A percentile compares a stretch with the other conserved stretches of the same genome.
phyloP scores from a whole-genome alignment of 1,140 invertebrate species.

The Stegodyphus dumicola region DNA sequence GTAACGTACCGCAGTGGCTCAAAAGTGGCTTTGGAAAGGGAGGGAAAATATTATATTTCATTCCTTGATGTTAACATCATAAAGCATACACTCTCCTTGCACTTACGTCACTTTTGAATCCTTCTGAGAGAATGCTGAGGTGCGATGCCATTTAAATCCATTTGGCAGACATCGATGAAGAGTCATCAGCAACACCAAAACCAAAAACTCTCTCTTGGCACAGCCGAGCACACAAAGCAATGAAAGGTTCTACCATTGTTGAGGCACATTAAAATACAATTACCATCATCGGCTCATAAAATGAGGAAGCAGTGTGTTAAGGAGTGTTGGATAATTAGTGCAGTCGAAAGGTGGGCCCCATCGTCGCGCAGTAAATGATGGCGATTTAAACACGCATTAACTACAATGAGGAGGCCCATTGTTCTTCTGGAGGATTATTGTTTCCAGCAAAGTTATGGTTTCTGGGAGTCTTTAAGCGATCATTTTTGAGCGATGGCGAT shows the following conservation, averaged over 20 bases:
- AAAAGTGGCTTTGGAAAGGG: too few species aligned
- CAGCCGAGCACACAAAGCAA: neutral
- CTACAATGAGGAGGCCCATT: slow-evolving; percentile 31
- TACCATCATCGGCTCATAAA: slow-evolving; percentile 54
- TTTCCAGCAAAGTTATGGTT: slow-evolving; percentile 32
- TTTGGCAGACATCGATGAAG: too few species aligned
- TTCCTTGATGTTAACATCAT: too few species aligned
- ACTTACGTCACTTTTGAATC: neutral
- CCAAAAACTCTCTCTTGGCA: neutral
- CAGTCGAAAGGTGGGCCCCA: slow-evolving; percentile 46
- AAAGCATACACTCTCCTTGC: neutral
- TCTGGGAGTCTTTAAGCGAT: slow-evolving; percentile 39
- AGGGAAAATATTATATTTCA: too few species aligned
- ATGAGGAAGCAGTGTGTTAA: slow-evolving; percentile 25
- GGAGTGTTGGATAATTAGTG: slow-evolving; percentile 53
- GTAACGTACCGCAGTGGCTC: too few species aligned
- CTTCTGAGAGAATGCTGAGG: too few species aligned
- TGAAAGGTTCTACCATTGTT: slow-evolving; percentile 45
- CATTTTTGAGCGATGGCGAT: slow-evolving; percentile 55
- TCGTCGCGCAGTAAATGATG: slow-evolving; percentile 55
- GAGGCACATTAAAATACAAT: slow-evolving; percentile 60
- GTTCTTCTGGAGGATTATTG: slow-evolving; percentile 55
- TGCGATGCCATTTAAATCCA: too few species aligned
- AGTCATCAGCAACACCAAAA: neutral
- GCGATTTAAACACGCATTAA: slow-evolving; percentile 58